These are phyloP conservation scores for Magallana angulata DNA, from an alignment of 1,140 invertebrate genomes.

Conservation along the genomic window DNA sequence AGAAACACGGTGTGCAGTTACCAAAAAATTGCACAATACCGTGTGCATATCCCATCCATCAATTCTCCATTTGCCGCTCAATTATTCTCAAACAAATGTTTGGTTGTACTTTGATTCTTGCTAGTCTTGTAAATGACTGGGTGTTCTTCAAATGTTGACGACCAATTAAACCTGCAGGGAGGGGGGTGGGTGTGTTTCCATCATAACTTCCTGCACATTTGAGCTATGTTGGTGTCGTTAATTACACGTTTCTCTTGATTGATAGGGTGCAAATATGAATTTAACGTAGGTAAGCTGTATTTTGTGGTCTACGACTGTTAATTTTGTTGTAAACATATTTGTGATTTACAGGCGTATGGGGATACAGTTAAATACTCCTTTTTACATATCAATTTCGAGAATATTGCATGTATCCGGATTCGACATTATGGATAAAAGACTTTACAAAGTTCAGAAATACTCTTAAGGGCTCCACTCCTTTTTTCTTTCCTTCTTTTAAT, in stretches of 20 bases:
- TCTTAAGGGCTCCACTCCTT: too few relatives aligned
- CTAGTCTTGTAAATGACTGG: constrained; percentile 5
- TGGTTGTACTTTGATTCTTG: neutral
- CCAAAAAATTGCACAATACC: constrained; percentile 28
- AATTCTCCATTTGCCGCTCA: constrained; percentile 30
- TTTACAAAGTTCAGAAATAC: too few relatives aligned
- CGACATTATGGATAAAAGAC: too few relatives aligned
- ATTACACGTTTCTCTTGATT: neutral
- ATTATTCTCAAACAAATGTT: constrained; percentile 7
- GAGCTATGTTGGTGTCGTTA: constrained; percentile 17
- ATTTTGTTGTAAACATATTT: neutral
- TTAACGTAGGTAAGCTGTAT: neutral
- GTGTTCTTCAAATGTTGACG: neutral
- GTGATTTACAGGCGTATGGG: neutral
- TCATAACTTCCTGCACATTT: constrained; percentile 29
- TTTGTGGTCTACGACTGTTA: neutral
- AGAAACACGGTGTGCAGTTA: constrained; percentile 17
- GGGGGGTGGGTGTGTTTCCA: neutral
- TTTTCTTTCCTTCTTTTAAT: too few relatives aligned
- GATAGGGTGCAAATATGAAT: constrained; percentile 22
- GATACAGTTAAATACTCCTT: neutral
- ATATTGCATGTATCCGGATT: neutral
- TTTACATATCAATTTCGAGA: neutral
- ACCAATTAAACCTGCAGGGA: constrained; percentile 12
- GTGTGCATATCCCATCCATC: constrained; percentile 20